These are phyloP conservation scores for Geotrypetes seraphini DNA, from an alignment of 2,797 vertebrate species.

Conservation along the genomic window DNA sequence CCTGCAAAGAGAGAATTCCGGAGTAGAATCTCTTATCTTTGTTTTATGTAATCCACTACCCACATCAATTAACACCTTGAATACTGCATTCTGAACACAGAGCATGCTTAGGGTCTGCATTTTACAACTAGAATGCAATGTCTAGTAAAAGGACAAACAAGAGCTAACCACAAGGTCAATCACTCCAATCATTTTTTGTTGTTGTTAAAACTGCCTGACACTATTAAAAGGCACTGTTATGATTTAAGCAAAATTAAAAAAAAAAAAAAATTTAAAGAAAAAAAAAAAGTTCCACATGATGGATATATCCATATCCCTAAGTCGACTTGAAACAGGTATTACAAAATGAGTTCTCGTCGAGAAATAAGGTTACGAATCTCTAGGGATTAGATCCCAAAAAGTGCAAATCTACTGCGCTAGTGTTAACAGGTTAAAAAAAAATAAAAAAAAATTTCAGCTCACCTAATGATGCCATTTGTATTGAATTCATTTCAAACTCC, in stretches of 20 bases:
- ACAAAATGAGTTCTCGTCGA: conserved; percentile 2
- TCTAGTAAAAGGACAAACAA: conserved; percentile 24
- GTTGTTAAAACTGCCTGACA: neutral
- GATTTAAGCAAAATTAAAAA: conserved; percentile 5
- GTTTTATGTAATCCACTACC: conserved; percentile 2
- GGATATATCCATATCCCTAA: neutral
- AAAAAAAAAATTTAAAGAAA: too few relatives aligned
- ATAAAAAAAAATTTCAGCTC: too few relatives aligned
- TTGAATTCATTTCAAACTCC: too few relatives aligned
- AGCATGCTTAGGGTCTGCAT: conserved; percentile 13
- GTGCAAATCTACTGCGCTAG: too few relatives aligned
- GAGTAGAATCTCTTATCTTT: conserved; percentile 1
- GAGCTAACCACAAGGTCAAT: conserved; percentile 19
- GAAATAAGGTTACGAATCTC: too few relatives aligned
- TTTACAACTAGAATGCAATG: conserved; percentile 7
- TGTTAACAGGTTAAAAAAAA: too few relatives aligned
- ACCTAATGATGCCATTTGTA: too few relatives aligned
- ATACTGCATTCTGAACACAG: conserved; percentile 17
- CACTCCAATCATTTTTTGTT: conserved; percentile 9
- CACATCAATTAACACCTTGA: conserved; percentile 14
- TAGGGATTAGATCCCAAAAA: too few relatives aligned
- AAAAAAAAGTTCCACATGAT: too few relatives aligned
- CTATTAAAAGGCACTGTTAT: conserved; percentile 4
- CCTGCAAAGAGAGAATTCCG: too few relatives aligned
- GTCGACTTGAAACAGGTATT: conserved; percentile 3